These are phyloP conservation scores for Heliconius charithonia DNA, from an alignment of 2,888 invertebrate genomes.

Conservation along the genomic window DNA sequence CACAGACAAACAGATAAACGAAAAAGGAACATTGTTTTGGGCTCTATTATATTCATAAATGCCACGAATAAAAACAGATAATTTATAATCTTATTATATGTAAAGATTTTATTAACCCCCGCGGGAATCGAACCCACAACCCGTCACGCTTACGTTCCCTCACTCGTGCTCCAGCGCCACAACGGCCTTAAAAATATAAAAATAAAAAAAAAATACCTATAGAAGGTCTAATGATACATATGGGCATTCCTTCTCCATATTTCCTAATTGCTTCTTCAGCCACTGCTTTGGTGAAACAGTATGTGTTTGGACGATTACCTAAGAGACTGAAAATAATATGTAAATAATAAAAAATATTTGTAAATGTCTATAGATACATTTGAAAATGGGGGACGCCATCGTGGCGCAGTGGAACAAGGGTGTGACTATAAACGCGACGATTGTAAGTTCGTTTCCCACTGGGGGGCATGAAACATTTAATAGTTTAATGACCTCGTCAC, in stretches of 20 bases:
- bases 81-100: too few relatives aligned
- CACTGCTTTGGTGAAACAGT: slow-evolving; percentile 95
- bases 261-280: slow-evolving; percentile 90
- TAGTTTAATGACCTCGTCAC: background rate
- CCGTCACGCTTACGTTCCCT: too few relatives aligned
- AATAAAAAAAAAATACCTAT: slow-evolving; percentile 83
- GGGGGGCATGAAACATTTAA: background rate
- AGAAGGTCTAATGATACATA: slow-evolving; percentile 92
- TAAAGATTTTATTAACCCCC: too few relatives aligned
- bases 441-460: background rate
- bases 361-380: background rate
- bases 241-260: slow-evolving; percentile 88
- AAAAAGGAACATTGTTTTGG: too few relatives aligned
- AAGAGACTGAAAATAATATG: slow-evolving; percentile 79
- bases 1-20: too few relatives aligned
- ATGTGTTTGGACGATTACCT: slow-evolving; percentile 93
- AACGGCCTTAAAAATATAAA: too few relatives aligned
- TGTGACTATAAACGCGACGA: background rate
- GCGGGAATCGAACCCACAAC: too few relatives aligned
- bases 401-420: background rate
- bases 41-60: too few relatives aligned
- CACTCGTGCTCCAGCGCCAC: too few relatives aligned
- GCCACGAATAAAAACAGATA: too few relatives aligned
- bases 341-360: background rate
- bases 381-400: background rate